Evolutionary conservation across 2,113 vertebrate genomes (phyloP), one percentile per base, ranked within the genome.

Genomic region (Alouatta palliata): DNA sequence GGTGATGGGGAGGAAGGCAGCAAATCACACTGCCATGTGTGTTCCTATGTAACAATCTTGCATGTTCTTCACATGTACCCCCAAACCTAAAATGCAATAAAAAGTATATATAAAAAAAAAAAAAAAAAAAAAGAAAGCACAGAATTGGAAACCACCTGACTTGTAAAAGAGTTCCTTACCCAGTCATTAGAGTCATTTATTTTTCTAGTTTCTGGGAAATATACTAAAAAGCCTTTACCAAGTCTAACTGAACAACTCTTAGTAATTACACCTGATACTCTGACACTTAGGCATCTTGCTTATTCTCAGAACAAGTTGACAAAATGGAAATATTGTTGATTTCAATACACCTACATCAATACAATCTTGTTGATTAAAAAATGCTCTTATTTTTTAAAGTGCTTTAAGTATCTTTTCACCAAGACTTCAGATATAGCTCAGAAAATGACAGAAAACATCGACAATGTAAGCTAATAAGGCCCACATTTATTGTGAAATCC

Each of bases 161-260:
- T 85, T 45, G 47, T 70, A 45, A 75, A 93, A 94, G 30, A 14
- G 12, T 35, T 94, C 70, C 58, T 81, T 68, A 82, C 54, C 56
- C 66, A 6, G n/a, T 92, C 52, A 83, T 92, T 91, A 89, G 66
- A 85, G 68, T 83, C 52, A 37, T 83, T 97, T 61, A 54, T 80
- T 71, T 86, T 89, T 83, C 94, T 89, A 2, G 8, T 56, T 96
- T 95, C 96, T 84, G 89, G 93, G 82, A 91, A 87, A 85, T 77
- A 94, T 4, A 95, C 91, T 91, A 92, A 89, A 68, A 95, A 94
- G 82, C 27, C 54, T 94, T 94, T 84, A 73, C 91, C 64, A 64
- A 88, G 71, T 86, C 82, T 89, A 37, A 89, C 14, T 23, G 35
- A 90, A 54, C 52, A 77, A 19, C 64, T 49, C 85, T 45, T 49